A percentile compares a stretch with the other conserved stretches of the same genome.
Evolutionary conservation across 2,113 vertebrate genomes (phyloP).

Genomic region (Australoheros scitulus): DNA sequence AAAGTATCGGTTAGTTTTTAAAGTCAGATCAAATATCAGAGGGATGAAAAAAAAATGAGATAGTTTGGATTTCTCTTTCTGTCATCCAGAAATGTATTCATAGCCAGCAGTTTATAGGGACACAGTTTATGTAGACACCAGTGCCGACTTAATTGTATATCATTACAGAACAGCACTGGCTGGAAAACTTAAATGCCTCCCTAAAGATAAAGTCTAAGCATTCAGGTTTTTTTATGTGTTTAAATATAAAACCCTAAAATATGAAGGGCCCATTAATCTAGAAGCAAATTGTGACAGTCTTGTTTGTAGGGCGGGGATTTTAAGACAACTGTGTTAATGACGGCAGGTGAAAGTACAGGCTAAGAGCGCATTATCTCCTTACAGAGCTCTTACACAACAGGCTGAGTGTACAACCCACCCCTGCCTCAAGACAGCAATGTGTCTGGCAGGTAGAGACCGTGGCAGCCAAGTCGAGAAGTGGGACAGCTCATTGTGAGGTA

Average conservation of each 20-base stretch:
- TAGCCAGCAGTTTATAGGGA: slow-evolving; percentile 9
- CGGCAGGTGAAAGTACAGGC: slow-evolving; percentile 65
- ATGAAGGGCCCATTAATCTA: slow-evolving; percentile 1
- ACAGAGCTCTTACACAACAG: slow-evolving; percentile 66
- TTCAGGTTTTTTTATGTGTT: background rate
- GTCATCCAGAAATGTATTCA: slow-evolving; percentile 4
- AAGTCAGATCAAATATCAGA: slow-evolving; percentile 9
- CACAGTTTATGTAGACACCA: slow-evolving; percentile 35
- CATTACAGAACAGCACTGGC: slow-evolving; percentile 42
- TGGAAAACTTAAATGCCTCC: slow-evolving; percentile 30
- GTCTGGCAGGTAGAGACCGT: slow-evolving; percentile 38
- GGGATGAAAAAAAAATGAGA: slow-evolving; percentile 19
- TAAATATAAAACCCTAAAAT: background rate
- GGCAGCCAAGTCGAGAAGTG: slow-evolving; percentile 51
- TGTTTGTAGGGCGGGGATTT: slow-evolving; percentile 44
- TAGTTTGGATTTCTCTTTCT: slow-evolving; percentile 24
- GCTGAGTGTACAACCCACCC: slow-evolving; percentile 26
- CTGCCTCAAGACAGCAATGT: slow-evolving; percentile 3
- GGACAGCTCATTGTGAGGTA: slow-evolving; percentile 50
- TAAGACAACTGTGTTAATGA: slow-evolving; percentile 59
- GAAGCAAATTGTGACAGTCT: background rate
- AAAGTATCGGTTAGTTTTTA: background rate
- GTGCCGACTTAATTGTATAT: slow-evolving; percentile 50
- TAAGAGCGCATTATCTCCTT: slow-evolving; percentile 67
- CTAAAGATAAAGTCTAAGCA: slow-evolving; percentile 17